Percentiles rank a stretch among this genome's conserved stretches.
Evolutionary conservation across 1,140 invertebrate genomes (phyloP).

Genomic region (Aphis gossypii): DNA sequence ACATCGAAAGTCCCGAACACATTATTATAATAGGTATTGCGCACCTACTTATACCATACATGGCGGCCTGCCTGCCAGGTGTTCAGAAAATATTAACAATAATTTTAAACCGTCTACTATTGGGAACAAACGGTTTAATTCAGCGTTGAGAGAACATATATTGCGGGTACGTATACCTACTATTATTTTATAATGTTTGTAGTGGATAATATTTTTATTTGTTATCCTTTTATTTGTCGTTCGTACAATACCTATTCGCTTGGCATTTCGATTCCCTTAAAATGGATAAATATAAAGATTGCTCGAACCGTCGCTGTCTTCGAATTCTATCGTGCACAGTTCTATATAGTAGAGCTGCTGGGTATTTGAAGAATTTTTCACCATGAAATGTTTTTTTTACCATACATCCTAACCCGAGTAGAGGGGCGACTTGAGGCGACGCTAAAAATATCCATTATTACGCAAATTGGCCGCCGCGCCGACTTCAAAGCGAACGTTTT

Average conservation of each 20-base stretch:
- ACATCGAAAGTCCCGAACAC: not conserved
- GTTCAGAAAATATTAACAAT: conserved; percentile 29
- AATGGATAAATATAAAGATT: not conserved
- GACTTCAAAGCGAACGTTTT: not conserved
- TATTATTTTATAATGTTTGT: not conserved
- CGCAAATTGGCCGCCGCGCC: not conserved
- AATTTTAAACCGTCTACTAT: not conserved
- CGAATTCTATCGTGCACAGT: not conserved
- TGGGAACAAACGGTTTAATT: not conserved
- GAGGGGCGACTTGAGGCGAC: not conserved
- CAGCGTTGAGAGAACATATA: not conserved
- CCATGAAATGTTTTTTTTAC: not conserved
- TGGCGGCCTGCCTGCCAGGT: not conserved
- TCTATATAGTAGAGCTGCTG: not conserved
- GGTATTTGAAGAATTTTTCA: not conserved
- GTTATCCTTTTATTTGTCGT: not conserved
- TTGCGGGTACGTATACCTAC: not conserved
- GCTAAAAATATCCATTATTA: conserved; percentile 21
- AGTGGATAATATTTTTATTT: not conserved
- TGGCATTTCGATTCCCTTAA: not conserved
- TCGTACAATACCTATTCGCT: not conserved
- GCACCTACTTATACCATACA: not conserved
- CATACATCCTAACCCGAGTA: not conserved
- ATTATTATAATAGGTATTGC: not conserved
- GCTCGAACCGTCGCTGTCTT: not conserved